These are phyloP conservation scores for Eupristina koningsbergeri DNA, from an alignment of 1,140 invertebrate species.

Conservation along the genomic window DNA sequence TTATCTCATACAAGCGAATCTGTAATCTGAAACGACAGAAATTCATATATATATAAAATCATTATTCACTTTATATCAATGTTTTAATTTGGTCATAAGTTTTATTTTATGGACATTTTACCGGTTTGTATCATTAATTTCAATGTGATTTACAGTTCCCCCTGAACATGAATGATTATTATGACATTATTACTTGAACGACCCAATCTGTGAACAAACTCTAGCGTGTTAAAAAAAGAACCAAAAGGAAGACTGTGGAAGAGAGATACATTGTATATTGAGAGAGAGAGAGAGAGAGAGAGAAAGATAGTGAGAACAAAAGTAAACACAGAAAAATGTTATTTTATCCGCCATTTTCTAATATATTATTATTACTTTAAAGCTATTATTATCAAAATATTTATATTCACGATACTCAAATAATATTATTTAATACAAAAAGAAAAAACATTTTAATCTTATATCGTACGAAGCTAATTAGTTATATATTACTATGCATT, in stretches of 20 bases:
- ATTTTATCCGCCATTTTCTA: no score
- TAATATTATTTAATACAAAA: no score
- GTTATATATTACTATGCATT: no score
- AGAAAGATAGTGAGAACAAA: no score
- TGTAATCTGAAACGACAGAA: neutral
- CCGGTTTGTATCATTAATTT: neutral
- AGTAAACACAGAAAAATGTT: no score
- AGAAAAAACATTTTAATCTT: no score
- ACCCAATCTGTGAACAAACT: constrained; percentile 10
- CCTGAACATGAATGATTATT: constrained; percentile 2
- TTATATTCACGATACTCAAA: no score
- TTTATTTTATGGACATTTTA: constrained; percentile 43
- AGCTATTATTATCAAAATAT: no score
- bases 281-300: constrained; percentile 16
- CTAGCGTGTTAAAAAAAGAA: neutral
- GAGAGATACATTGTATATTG: neutral
- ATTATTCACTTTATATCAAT: constrained; percentile 48
- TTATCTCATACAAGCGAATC: constrained; percentile 1
- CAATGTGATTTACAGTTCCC: neutral
- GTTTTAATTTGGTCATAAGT: neutral
- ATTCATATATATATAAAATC: neutral
- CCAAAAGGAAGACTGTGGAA: neutral
- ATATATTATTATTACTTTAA: no score
- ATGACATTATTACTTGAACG: neutral
- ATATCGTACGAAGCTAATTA: no score